phyloP scores from a whole-genome alignment of 1,140 invertebrate species.

The Drepana arcuata region DNA sequence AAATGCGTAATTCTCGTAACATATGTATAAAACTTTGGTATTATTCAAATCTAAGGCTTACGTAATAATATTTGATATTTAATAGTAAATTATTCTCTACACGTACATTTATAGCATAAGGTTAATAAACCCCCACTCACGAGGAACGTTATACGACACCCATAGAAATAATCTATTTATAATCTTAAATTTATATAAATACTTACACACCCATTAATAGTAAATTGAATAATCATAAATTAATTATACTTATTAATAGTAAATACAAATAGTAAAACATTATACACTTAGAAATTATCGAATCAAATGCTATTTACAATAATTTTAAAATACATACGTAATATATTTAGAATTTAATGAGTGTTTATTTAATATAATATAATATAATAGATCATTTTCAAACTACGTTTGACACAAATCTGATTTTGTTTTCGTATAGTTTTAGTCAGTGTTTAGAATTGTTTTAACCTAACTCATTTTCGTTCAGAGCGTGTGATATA shows the following conservation, averaged over 20 bases:
- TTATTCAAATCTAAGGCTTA: conserved; percentile 25
- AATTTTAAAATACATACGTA: conserved; percentile 22
- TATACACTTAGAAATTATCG: conserved; percentile 17
- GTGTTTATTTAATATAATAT: too few species aligned
- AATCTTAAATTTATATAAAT: conserved; percentile 18
- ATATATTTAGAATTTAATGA: conserved; percentile 42
- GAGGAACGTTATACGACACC: conserved; percentile 54
- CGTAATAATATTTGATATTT: conserved; percentile 21
- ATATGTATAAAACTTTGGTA: conserved; percentile 33
- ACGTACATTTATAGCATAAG: conserved; percentile 41
- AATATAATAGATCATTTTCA: too few species aligned
- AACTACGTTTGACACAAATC: conserved; percentile 27
- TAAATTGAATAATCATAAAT: conserved; percentile 28
- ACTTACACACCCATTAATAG: conserved; percentile 32
- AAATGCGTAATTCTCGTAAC: conserved; percentile 38
- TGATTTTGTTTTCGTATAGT: conserved; percentile 11
- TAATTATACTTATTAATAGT: conserved; percentile 30
- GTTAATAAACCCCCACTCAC: conserved; percentile 45
- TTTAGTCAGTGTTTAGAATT: not conserved
- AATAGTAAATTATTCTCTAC: conserved; percentile 33
- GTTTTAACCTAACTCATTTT: too few species aligned
- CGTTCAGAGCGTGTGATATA: too few species aligned
- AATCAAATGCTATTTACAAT: conserved; percentile 49
- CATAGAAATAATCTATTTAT: conserved; percentile 1
- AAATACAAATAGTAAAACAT: conserved; percentile 54